Evolutionary conservation across 2,797 vertebrate genomes (phyloP).

Genomic region (Ispidina lecontei): DNA sequence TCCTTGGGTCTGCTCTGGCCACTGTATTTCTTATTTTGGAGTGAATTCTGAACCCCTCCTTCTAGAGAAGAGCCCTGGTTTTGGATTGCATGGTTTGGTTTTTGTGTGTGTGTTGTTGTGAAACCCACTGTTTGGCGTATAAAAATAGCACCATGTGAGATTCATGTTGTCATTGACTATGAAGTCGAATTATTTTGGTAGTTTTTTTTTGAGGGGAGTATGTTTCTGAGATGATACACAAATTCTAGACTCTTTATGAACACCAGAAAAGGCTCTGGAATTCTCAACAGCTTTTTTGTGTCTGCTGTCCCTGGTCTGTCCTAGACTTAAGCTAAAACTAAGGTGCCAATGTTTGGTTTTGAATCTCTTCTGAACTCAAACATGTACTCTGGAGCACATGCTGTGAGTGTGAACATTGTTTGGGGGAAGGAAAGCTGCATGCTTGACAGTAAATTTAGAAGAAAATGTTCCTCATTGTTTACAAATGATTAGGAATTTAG

Average conservation of each 20-base stretch:
- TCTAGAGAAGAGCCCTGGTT: not conserved
- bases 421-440: not conserved
- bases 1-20: not conserved
- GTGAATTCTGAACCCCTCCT: not conserved
- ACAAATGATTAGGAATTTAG: not conserved
- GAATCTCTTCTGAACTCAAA: not conserved
- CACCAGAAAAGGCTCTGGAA: not conserved
- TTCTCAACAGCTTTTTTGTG: not conserved
- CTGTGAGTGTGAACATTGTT: not conserved
- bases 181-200: not conserved
- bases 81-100: not conserved
- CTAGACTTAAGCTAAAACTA: not conserved
- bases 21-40: not conserved
- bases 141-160: not conserved
- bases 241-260: not conserved
- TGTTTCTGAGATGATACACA: not conserved
- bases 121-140: not conserved
- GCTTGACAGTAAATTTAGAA: not conserved
- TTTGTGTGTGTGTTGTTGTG: not conserved
- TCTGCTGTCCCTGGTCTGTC: not conserved
- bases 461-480: not conserved
- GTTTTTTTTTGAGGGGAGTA: accelerated
- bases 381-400: not conserved
- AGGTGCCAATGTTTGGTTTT: not conserved
- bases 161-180: not conserved